Conservation (phyloP, 2,888 invertebrate species). For the Scaptomyza tumidula region DNA sequence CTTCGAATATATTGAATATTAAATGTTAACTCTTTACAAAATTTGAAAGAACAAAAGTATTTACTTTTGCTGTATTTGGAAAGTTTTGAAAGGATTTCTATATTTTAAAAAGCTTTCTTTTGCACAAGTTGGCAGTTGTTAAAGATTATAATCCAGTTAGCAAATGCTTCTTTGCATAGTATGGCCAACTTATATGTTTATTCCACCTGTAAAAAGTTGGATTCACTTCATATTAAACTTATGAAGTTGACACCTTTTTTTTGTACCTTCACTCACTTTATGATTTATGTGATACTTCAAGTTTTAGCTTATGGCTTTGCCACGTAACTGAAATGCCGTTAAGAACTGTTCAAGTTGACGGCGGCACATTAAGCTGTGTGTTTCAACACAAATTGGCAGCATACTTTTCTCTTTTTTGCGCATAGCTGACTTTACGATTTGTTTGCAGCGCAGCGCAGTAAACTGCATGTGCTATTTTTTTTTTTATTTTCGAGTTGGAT, state of each 20-base stretch:
- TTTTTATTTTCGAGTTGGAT: slow-evolving; percentile 7
- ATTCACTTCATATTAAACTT: neutral
- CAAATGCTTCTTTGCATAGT: neutral
- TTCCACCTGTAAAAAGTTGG: neutral
- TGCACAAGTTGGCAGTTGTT: neutral
- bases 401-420: neutral
- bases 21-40: neutral
- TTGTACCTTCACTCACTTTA: neutral
- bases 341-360: slow-evolving; percentile 14
- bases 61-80: no score
- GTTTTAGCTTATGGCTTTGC: neutral
- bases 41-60: no score
- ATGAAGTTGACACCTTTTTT: neutral
- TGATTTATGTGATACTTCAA: slow-evolving; percentile 10
- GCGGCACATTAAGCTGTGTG: slow-evolving; percentile 12
- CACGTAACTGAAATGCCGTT: slow-evolving; percentile 3
- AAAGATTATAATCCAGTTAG: neutral
- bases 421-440: slow-evolving; percentile 17
- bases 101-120: no score
- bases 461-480: slow-evolving; percentile 21
- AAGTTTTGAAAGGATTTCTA: no score
- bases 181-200: neutral
- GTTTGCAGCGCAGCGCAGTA: slow-evolving; percentile 29
- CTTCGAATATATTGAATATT: neutral
- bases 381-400: slow-evolving; percentile 31